Evolutionary conservation across 2,888 invertebrate genomes (phyloP), one percentile per base, ranked within the genome.

Genomic region (Eristalis tenax): DNA sequence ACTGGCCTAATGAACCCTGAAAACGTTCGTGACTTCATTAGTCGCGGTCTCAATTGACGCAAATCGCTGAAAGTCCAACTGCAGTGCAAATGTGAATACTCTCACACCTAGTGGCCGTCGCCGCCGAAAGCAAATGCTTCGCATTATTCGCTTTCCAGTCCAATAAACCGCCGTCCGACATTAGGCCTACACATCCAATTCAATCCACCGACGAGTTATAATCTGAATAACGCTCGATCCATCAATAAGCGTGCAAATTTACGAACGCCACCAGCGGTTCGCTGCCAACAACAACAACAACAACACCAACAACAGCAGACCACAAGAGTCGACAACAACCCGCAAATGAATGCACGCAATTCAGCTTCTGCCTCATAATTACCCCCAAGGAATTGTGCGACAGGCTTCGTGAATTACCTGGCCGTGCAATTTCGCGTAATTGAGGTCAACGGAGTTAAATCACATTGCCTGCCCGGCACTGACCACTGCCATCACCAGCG

Each of bases 401-500:
- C 86, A 86, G 57, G 59, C 43, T 57, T 63, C 69, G 50, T 78
- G 77, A 83, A 86, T 86, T 77, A 86, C 86, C 74, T 83, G 86
- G 86, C 70, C 86, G 83, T 86, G 83, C 86, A 83, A 83, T 86
- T 86, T 74, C 83, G 38, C 61, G 65, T 78, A 86, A 86, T 86
- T 83, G 74, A 78, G 86, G 86, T 83, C 86, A 83, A 78, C 64
- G 70, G 75, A 86, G 86, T 83, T 86, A 77, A 85, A 82, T 83
- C 77, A 86, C 74, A 83, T 83, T 71, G 65, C 69, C 38, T 28
- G 32, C 26, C 13, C 66, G 18, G 26, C 22, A 61, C 38, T 40
- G 56, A 40, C n/a, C 28, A n/a, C 26, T 15, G 23, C 28, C 38
- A 43, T 13, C 35, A 23, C 38, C 70, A 38, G 15, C 5, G 13